Evolutionary conservation across 2,113 vertebrate genomes (phyloP).

Genomic region (Erpornis zantholeuca): DNA sequence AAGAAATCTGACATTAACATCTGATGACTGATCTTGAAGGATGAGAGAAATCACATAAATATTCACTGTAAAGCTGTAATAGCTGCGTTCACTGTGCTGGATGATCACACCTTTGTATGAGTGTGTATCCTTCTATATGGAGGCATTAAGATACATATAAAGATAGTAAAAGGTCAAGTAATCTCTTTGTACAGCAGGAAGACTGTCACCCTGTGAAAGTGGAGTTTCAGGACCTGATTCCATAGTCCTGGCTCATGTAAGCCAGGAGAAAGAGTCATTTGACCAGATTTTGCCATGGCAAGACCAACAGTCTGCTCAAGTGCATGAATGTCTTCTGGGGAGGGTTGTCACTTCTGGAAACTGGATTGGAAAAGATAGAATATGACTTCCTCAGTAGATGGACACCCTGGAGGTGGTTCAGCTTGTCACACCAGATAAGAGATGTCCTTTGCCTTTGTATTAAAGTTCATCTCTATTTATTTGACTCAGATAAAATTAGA

Average conservation of each 20-base stretch:
- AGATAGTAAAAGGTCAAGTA: background rate
- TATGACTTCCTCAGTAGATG: background rate
- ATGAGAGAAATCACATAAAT: background rate
- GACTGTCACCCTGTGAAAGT: background rate
- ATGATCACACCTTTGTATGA: background rate
- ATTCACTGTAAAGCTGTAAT: background rate
- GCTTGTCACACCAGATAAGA: background rate
- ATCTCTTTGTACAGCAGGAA: background rate
- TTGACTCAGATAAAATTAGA: background rate
- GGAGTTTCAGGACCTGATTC: background rate
- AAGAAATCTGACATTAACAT: background rate
- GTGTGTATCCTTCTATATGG: background rate
- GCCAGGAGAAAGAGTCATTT: background rate
- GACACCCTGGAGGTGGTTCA: background rate
- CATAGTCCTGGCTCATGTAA: background rate
- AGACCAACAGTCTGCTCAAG: background rate
- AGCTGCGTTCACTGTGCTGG: background rate
- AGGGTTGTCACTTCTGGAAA: background rate
- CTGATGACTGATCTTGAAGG: background rate
- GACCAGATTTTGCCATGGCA: background rate
- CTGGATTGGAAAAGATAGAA: background rate
- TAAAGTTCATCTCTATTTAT: constrained; percentile 21
- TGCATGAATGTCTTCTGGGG: background rate
- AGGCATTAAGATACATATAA: background rate
- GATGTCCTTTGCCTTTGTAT: background rate